Base-by-base conservation (phyloP, 2,888 invertebrate species). In the Drymonia ruficornis region DNA sequence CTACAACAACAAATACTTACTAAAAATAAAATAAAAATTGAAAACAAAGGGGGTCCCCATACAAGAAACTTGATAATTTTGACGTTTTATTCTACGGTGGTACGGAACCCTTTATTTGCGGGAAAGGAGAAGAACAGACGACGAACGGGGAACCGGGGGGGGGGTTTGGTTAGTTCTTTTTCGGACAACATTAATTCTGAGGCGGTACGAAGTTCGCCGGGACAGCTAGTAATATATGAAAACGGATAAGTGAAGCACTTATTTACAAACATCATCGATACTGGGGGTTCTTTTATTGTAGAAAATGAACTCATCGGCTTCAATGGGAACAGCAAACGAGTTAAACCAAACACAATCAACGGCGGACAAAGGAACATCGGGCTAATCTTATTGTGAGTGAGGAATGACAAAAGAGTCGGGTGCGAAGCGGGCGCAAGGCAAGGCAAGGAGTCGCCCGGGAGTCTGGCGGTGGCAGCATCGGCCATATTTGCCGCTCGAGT, bases 401-500 rank as follows among this genome's bases (percentile, higher is more conserved):
- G 74, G 60, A 67, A 74, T 70, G 79, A 87, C 83, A 86, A 84
- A 80, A 67, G 76, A 65, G 59, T 64, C 59, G 74, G 64, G 74
- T 66, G 76, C 67, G 72, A 75, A 57, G 70, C 55, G 71, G 68
- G 67, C 63, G 68, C 66, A 69, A n/a, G n/a, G n/a, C n/a, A n/a
- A n/a, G n/a, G n/a, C n/a, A n/a, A 73, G 78, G 71, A 84, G 84
- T 71, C 84, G 88, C 85, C 91, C 75, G 67, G 67, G 67, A 77
- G 90, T 87, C 89, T 89, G 89, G 64, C 81, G 63, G 63, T 86
- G 89, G 85, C 85, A 83, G 79, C 76, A n/a, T n/a, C n/a, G 76
- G 78, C 81, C 88, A 91, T 91, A 90, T 91, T 90, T 89, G 81
- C 83, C 89, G 91, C 89, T 75, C 70, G 84, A 87, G 78, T 81